These are phyloP conservation scores for Planococcus citri DNA, from an alignment of 1,140 invertebrate species.

Conservation along the genomic window DNA sequence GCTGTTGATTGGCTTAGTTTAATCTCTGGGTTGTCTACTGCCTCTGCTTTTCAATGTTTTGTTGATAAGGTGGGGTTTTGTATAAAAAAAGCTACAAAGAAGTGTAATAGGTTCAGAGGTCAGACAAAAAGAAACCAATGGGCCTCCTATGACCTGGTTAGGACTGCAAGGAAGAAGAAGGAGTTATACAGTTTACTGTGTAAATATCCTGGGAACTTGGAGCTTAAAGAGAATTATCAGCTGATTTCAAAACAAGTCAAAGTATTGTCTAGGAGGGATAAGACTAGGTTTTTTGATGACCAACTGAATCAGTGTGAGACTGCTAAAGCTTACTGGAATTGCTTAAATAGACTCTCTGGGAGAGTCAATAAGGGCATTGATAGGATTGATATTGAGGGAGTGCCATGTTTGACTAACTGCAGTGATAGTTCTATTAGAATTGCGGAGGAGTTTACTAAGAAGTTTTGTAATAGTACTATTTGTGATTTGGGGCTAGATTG, in stretches of 20 bases:
- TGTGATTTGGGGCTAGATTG: no score
- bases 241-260: neutral
- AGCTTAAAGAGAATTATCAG: neutral
- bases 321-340: neutral
- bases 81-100: neutral
- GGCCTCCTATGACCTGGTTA: neutral
- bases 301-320: neutral
- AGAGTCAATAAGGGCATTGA: neutral
- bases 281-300: neutral
- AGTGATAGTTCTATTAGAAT: no score
- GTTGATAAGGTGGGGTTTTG: neutral
- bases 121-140: neutral
- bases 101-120: neutral
- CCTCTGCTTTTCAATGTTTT: neutral
- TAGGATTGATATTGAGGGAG: neutral
- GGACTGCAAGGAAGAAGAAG: neutral
- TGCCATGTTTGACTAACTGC: neutral
- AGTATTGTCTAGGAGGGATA: neutral
- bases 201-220: neutral
- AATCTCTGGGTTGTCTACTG: neutral
- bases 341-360: neutral
- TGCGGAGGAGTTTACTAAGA: no score
- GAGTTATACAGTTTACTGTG: neutral
- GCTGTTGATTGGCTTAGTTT: neutral
- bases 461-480: no score